Percentiles rank a stretch among this genome's conserved stretches.
phyloP scores from a whole-genome alignment of 2,888 invertebrate species.

The Stenodema calcarata region DNA sequence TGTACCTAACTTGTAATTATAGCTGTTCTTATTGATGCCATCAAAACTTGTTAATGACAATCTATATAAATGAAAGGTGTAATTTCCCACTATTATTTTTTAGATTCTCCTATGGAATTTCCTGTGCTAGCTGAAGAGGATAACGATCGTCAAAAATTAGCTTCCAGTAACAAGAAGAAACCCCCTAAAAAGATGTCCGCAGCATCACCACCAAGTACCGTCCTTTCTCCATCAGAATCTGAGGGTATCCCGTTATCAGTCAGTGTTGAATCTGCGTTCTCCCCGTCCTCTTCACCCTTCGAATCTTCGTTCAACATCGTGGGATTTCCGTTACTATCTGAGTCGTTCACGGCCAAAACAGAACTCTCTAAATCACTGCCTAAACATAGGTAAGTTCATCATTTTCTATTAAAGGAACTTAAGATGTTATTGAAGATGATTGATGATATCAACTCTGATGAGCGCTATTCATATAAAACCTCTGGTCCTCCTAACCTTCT shows the following conservation, averaged over 20 bases:
- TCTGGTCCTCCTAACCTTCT: no score
- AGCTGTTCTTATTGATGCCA: no score
- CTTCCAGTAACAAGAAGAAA: background rate
- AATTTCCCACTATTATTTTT: background rate
- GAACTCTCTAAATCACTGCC: background rate
- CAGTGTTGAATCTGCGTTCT: background rate
- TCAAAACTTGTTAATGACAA: background rate
- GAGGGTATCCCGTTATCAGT: background rate
- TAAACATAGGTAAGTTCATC: background rate
- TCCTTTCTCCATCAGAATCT: background rate
- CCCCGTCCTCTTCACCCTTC: conserved; percentile 5
- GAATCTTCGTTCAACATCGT: background rate
- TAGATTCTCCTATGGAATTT: conserved; percentile 9
- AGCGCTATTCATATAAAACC: no score
- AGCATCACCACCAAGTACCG: background rate
- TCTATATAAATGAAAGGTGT: background rate
- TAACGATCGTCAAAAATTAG: background rate
- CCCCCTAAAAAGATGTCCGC: conserved; percentile 11
- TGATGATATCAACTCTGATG: no score
- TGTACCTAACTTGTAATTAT: no score
- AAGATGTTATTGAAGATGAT: no score
- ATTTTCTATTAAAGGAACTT: no score
- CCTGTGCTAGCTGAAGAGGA: background rate
- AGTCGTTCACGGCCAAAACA: background rate
- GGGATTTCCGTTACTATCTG: background rate